phyloP scores from a whole-genome alignment of 92 coral and sea anemone species.

The Parazoanthus swiftii region DNA sequence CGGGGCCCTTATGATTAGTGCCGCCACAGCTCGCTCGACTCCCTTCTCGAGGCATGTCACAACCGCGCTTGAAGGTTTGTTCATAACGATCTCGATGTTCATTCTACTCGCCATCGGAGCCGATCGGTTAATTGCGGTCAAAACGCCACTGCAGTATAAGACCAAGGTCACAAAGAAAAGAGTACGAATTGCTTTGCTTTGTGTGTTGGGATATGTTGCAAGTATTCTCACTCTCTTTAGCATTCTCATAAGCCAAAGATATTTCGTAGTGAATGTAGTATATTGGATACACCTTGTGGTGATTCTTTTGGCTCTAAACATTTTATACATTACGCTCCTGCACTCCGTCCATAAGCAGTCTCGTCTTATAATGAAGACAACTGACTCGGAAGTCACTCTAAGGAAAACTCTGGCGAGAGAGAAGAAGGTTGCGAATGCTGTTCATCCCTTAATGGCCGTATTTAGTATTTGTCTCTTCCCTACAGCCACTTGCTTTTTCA shows the following conservation, averaged over 20 bases:
- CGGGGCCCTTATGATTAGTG: background rate
- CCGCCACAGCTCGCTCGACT: background rate
- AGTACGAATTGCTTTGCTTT: background rate
- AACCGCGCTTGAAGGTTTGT: background rate
- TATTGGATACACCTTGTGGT: background rate
- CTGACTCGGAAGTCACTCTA: too few relatives aligned
- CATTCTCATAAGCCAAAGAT: background rate
- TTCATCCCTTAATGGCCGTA: too few relatives aligned
- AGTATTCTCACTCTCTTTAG: background rate
- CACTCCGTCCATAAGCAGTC: too few relatives aligned
- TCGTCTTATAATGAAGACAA: too few relatives aligned
- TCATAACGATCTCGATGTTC: background rate
- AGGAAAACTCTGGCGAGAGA: too few relatives aligned
- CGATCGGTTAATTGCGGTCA: slow-evolving; percentile 1
- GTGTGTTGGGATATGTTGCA: background rate
- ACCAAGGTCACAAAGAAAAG: background rate
- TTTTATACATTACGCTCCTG: too few relatives aligned
- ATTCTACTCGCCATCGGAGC: background rate
- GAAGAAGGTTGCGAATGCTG: too few relatives aligned
- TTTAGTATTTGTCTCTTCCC: too few relatives aligned
- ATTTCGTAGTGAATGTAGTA: background rate
- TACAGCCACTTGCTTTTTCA: too few relatives aligned
- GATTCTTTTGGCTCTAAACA: too few relatives aligned
- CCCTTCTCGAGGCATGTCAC: background rate
- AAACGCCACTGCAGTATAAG: background rate